phyloP scores from a whole-genome alignment of 2,797 vertebrate genomes.

The Crenichthys baileyi region DNA sequence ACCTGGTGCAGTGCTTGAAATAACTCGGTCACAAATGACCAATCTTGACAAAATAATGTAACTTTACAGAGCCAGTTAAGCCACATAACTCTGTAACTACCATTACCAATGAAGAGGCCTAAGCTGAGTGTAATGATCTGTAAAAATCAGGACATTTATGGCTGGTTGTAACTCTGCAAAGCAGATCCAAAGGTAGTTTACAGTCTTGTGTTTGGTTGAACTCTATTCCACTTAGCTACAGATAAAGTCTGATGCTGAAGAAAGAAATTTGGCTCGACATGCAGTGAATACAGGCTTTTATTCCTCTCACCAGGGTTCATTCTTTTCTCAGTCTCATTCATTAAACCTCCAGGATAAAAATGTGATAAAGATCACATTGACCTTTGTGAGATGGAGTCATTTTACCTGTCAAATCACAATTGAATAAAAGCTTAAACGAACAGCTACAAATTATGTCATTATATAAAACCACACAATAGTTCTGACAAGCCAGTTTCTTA shows the following conservation, averaged over 20 bases:
- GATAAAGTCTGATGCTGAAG: not conserved
- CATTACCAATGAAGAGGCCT: not conserved
- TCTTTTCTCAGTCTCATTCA: constrained; percentile 6
- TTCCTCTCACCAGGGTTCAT: not conserved
- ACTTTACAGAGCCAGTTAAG: not conserved
- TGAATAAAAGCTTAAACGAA: constrained; percentile 34
- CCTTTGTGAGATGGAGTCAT: constrained; percentile 9
- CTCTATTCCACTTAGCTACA: not conserved
- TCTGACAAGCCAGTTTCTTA: not conserved
- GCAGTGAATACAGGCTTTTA: constrained; percentile 23
- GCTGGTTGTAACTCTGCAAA: not conserved
- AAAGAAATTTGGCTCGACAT: constrained; percentile 22
- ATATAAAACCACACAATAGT: constrained; percentile 36
- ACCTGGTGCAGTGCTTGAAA: not conserved
- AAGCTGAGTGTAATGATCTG: not conserved
- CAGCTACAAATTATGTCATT: constrained; percentile 33
- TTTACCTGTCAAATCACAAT: constrained; percentile 19
- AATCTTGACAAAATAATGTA: not conserved
- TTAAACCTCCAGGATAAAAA: constrained; percentile 22
- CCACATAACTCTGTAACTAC: not conserved
- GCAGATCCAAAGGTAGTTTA: not conserved
- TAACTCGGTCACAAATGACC: not conserved
- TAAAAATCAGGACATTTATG: constrained; percentile 2
- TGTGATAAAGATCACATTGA: constrained; percentile 23
- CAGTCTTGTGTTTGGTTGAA: constrained; percentile 5